Percentiles rank a stretch among this genome's conserved stretches.
phyloP scores from a whole-genome alignment of 2,113 vertebrate species.

The Sardina pilchardus region DNA sequence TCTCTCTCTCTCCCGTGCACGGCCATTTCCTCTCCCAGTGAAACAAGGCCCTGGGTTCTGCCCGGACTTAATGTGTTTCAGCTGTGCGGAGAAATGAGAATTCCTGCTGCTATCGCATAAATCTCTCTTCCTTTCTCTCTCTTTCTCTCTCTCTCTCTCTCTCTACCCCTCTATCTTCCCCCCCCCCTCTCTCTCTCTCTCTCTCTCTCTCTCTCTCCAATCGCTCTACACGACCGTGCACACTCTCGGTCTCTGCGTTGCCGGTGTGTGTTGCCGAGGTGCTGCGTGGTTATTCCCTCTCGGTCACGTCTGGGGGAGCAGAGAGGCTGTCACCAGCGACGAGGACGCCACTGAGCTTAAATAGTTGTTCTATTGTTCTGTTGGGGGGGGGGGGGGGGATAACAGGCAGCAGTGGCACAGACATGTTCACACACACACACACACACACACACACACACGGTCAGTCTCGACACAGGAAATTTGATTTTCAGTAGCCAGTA shows the following conservation, averaged over 20 bases:
- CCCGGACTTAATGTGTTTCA: slow-evolving; percentile 53
- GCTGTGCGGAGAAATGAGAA: slow-evolving; percentile 50
- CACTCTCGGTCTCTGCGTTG: slow-evolving; percentile 17
- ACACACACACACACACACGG: neutral
- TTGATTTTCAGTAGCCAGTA: slow-evolving; percentile 38
- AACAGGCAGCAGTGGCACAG: neutral
- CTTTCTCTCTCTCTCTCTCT: slow-evolving; percentile 12
- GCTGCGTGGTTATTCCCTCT: neutral
- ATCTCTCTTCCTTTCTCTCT: slow-evolving; percentile 37
- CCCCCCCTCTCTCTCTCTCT: neutral
- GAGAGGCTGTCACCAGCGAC: slow-evolving; percentile 9
- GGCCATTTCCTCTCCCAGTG: slow-evolving; percentile 40
- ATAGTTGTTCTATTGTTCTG: neutral
- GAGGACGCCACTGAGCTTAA: neutral
- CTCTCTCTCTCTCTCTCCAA: neutral
- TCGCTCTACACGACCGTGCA: neutral
- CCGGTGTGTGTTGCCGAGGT: neutral
- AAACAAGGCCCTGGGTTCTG: slow-evolving; percentile 41
- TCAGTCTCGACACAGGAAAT: slow-evolving; percentile 45
- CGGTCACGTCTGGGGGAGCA: neutral
- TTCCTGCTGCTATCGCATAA: slow-evolving; percentile 47
- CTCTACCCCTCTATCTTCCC: neutral
- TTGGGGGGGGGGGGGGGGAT: neutral
- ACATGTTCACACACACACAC: neutral
- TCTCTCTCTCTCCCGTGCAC: neutral